phyloP scores from a whole-genome alignment of 1,140 invertebrate species.

The Conopomorpha cramerella region DNA sequence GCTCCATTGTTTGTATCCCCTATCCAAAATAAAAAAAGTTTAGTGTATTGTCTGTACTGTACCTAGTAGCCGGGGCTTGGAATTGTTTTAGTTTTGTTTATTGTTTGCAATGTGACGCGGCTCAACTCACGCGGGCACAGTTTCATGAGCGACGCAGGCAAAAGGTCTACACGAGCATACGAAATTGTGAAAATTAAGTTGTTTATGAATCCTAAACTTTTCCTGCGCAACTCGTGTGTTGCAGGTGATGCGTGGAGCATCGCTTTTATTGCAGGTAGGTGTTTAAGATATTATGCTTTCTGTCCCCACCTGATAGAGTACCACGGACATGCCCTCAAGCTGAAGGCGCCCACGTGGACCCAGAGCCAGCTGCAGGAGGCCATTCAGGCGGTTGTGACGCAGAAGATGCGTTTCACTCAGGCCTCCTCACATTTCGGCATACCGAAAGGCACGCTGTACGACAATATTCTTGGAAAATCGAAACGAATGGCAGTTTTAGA shows the following conservation, averaged over 20 bases:
- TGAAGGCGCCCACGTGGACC: conserved; percentile 78
- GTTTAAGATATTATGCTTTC: conserved; percentile 17
- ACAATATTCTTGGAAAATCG: conserved; percentile 79
- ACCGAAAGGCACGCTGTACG: conserved; percentile 78
- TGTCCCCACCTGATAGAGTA: conserved; percentile 29
- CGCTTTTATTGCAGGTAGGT: conserved; percentile 8
- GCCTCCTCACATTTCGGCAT: conserved; percentile 73
- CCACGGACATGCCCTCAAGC: conserved; percentile 51
- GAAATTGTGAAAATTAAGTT: no score
- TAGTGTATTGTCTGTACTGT: no score
- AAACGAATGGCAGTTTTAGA: conserved; percentile 77
- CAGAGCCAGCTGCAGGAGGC: conserved; percentile 75
- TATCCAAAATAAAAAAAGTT: no score
- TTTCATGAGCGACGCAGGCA: no score
- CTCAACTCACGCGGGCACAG: no score
- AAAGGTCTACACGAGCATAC: no score
- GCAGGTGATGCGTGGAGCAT: conserved; percentile 1
- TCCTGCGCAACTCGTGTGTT: neutral
- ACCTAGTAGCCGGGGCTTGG: no score
- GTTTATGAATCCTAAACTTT: no score
- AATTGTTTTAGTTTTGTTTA: no score
- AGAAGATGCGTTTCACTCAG: conserved; percentile 78
- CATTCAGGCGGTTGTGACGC: conserved; percentile 74
- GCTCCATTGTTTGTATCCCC: no score
- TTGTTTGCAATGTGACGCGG: no score